A percentile compares a stretch with the other conserved stretches of the same genome.
phyloP scores from a whole-genome alignment of 1,140 invertebrate genomes.

The Plodia interpunctella region DNA sequence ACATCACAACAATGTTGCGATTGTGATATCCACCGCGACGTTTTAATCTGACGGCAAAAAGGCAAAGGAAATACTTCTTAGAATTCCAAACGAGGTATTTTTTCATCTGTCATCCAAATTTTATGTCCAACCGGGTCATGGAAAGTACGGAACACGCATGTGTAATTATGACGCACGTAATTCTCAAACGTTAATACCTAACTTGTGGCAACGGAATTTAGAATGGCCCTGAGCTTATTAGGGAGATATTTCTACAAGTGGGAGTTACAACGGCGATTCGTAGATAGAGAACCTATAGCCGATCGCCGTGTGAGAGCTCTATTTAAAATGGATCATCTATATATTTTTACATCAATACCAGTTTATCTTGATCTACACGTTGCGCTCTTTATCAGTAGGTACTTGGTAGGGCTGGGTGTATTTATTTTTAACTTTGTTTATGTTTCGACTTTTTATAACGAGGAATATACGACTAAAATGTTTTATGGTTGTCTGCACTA shows the following conservation, averaged over 20 bases:
- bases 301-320: not conserved
- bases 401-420: not conserved
- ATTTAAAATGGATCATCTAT: not conserved
- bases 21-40: conserved; percentile 39
- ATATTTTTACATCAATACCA: not conserved
- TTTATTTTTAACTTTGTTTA: conserved; percentile 2
- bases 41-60: conserved; percentile 38
- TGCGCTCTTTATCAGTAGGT: not conserved
- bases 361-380: not conserved
- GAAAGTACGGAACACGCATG: conserved; percentile 11
- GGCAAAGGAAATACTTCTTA: conserved; percentile 7
- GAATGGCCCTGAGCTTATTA: not conserved
- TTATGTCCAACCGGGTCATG: conserved; percentile 1
- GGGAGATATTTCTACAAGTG: conserved; percentile 4
- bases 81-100: conserved; percentile 12
- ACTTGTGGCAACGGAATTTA: not conserved
- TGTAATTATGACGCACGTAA: not conserved
- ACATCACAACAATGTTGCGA: conserved; percentile 44
- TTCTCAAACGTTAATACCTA: not conserved
- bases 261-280: conserved; percentile 5
- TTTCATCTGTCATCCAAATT: conserved; percentile 16
- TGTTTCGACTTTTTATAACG: not conserved
- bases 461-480: not conserved
- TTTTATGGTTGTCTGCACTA: not conserved
- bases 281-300: conserved; percentile 4